A percentile compares a stretch with the other conserved stretches of the same genome.
Evolutionary conservation across 1,140 invertebrate genomes (phyloP).

Genomic region (Drosophila busckii): DNA sequence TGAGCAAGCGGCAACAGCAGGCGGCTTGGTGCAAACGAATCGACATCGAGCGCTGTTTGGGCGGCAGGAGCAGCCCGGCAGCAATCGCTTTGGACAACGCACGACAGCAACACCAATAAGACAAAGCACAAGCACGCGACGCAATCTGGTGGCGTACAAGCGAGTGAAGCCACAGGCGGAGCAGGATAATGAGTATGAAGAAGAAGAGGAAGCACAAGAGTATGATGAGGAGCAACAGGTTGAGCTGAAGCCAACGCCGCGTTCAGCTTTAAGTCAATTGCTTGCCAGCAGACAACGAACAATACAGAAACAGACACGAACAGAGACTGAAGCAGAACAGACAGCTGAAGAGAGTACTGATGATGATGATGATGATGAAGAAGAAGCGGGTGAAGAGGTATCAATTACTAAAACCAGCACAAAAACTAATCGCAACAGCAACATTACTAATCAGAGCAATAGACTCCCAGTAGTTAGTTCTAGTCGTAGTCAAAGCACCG

Average conservation of each 20-base stretch:
- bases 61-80: neutral
- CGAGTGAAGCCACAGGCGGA: conserved; percentile 7
- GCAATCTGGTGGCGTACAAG: conserved; percentile 48
- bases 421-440: conserved; percentile 19
- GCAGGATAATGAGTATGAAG: conserved; percentile 25
- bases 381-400: conserved; percentile 35
- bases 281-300: conserved; percentile 48
- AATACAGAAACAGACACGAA: neutral
- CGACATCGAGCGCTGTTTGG: conserved; percentile 40
- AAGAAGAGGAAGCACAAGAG: conserved; percentile 10
- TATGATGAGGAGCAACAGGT: conserved; percentile 19
- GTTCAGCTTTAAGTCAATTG: conserved; percentile 33
- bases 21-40: conserved; percentile 50
- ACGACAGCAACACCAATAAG: conserved; percentile 28
- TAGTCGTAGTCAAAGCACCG: conserved; percentile 68
- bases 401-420: conserved; percentile 18
- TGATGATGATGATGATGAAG: conserved; percentile 9
- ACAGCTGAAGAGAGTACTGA: conserved; percentile 7
- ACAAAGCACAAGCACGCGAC: conserved; percentile 34
- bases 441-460: conserved; percentile 22
- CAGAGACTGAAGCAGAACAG: neutral
- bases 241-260: conserved; percentile 1
- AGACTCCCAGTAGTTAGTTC: conserved; percentile 43
- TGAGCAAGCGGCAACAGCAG: conserved; percentile 1
- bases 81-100: conserved; percentile 16